A percentile compares a stretch with the other conserved stretches of the same genome.
phyloP scores from a whole-genome alignment of 2,888 invertebrate species.

The Luffia ferchaultella region DNA sequence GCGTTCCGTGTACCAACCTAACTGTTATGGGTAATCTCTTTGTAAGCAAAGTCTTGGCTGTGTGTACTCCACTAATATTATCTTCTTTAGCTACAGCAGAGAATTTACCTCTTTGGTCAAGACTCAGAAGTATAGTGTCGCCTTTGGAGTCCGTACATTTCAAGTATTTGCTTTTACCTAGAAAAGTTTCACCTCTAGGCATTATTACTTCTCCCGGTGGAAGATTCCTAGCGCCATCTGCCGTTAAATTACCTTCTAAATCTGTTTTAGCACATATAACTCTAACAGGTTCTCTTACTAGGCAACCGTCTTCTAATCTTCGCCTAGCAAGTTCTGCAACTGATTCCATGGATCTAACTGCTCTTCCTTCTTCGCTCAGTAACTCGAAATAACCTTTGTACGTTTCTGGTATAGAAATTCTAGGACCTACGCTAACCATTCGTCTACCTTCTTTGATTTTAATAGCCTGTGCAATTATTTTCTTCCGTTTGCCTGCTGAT shows the following conservation, averaged over 20 bases:
- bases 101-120: conserved; percentile 91
- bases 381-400: conserved; percentile 94
- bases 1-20: conserved; percentile 88
- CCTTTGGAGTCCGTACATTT: conserved; percentile 88
- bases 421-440: conserved; percentile 80
- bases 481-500: conserved; percentile 84
- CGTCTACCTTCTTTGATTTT: conserved; percentile 90
- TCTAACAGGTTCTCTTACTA: conserved; percentile 81
- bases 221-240: conserved; percentile 76
- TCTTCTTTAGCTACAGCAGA: conserved; percentile 92
- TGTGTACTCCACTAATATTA: conserved; percentile 94
- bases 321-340: conserved; percentile 84
- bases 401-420: conserved; percentile 89
- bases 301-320: conserved; percentile 76
- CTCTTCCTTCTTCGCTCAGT: conserved; percentile 91
- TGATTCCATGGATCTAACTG: conserved; percentile 88
- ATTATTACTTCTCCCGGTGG: conserved; percentile 86
- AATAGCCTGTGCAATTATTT: conserved; percentile 87
- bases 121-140: conserved; percentile 80
- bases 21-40: conserved; percentile 94
- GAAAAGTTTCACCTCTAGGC: conserved; percentile 75
- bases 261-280: conserved; percentile 72
- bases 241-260: conserved; percentile 67
- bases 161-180: conserved; percentile 80
- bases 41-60: conserved; percentile 85